Conservation (phyloP, 2,113 vertebrate species). For the Crotophaga sulcirostris region DNA sequence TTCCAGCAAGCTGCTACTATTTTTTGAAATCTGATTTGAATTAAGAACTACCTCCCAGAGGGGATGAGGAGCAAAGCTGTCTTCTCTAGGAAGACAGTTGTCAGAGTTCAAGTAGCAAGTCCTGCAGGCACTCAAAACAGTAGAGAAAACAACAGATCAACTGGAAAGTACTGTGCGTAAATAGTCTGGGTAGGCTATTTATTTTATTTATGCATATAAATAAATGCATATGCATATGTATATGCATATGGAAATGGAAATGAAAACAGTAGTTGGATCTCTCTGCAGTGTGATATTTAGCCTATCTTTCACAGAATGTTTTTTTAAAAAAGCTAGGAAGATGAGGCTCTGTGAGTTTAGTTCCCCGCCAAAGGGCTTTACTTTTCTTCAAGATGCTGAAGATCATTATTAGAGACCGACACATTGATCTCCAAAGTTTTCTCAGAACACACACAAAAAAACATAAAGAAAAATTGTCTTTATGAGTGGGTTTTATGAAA, state of each 20-base stretch:
- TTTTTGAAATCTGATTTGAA: background rate
- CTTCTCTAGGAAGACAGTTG: background rate
- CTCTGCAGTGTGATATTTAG: background rate
- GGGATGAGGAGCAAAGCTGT: background rate
- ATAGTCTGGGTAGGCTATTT: background rate
- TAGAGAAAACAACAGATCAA: background rate
- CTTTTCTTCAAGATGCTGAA: background rate
- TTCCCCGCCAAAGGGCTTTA: background rate
- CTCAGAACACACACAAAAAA: background rate
- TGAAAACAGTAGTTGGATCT: background rate
- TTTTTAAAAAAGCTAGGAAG: background rate
- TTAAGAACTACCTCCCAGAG: background rate
- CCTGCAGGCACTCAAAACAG: background rate
- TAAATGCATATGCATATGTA: background rate
- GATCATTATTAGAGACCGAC: background rate
- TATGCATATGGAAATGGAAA: background rate
- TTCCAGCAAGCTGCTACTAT: background rate
- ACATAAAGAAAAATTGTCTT: background rate
- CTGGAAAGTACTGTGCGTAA: background rate
- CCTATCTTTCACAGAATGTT: background rate
- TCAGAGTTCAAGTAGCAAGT: background rate
- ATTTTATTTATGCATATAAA: background rate
- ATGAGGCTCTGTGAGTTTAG: background rate
- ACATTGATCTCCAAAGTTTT: background rate
- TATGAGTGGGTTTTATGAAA: background rate